Conservation (phyloP, 2,888 invertebrate species). For the Arctia plantaginis region DNA sequence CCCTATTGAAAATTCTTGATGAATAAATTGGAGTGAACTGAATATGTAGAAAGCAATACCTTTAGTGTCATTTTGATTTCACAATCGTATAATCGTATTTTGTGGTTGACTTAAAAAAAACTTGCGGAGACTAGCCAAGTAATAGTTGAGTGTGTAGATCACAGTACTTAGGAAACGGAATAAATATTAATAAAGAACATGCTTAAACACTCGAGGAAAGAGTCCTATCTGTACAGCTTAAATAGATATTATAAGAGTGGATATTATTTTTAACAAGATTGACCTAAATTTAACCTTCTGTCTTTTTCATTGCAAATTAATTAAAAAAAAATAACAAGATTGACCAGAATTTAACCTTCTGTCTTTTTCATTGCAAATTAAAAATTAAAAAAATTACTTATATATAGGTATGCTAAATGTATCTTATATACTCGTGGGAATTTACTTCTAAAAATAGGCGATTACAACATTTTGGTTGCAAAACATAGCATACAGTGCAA, state of each 20-base stretch:
- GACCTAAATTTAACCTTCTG: background rate
- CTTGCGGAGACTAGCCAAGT: background rate
- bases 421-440: too few species aligned
- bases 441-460: background rate
- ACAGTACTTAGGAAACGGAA: background rate
- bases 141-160: background rate
- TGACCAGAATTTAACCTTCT: background rate
- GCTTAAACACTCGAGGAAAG: background rate
- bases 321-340: background rate
- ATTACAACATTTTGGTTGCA: background rate
- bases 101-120: background rate
- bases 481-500: background rate
- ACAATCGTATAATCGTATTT: background rate
- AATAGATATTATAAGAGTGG: background rate
- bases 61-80: background rate
- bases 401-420: background rate
- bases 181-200: background rate
- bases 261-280: background rate
- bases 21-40: slow-evolving; percentile 43
- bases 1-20: slow-evolving; percentile 47
- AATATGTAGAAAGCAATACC: slow-evolving; percentile 6
- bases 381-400: background rate
- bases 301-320: background rate
- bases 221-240: background rate
- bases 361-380: background rate